These are phyloP conservation scores for Stomatorhinus ivindoensis DNA, from an alignment of 2,113 vertebrate genomes.

Conservation along the genomic window DNA sequence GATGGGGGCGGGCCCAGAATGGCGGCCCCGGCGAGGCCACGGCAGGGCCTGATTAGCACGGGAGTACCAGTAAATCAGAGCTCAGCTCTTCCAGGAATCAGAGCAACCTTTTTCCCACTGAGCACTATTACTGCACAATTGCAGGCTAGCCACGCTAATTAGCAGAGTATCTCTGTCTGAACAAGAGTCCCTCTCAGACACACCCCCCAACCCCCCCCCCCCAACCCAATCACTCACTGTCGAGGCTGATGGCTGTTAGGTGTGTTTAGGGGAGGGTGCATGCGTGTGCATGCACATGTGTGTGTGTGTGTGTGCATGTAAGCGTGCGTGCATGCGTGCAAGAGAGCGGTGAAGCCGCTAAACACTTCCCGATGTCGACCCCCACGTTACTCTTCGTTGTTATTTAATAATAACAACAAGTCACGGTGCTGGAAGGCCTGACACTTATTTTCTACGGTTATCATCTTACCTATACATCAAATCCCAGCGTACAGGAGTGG, in stretches of 20 bases:
- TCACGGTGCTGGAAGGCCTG: conserved; percentile 26
- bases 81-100: conserved; percentile 72
- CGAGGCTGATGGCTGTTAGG: conserved; percentile 34
- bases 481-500: not conserved
- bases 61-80: conserved; percentile 76
- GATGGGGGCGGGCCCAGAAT: not conserved
- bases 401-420: conserved; percentile 33
- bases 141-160: conserved; percentile 74
- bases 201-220: conserved; percentile 2
- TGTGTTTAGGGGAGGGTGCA: conserved; percentile 23
- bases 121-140: conserved; percentile 77
- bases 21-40: conserved; percentile 38
- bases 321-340: conserved; percentile 21
- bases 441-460: conserved; percentile 29
- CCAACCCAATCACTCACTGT: conserved; percentile 27
- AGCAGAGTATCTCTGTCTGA: conserved; percentile 65
- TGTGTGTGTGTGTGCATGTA: not conserved
- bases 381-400: conserved; percentile 22
- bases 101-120: conserved; percentile 73
- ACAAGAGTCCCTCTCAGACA: conserved; percentile 26
- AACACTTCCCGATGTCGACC: conserved; percentile 17
- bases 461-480: conserved; percentile 6
- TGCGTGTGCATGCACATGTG: too few species aligned
- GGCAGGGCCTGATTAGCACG: conserved; percentile 68
- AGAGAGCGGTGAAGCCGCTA: conserved; percentile 17